phyloP scores from a whole-genome alignment of 2,888 invertebrate species.

The Brenthis daphne region DNA sequence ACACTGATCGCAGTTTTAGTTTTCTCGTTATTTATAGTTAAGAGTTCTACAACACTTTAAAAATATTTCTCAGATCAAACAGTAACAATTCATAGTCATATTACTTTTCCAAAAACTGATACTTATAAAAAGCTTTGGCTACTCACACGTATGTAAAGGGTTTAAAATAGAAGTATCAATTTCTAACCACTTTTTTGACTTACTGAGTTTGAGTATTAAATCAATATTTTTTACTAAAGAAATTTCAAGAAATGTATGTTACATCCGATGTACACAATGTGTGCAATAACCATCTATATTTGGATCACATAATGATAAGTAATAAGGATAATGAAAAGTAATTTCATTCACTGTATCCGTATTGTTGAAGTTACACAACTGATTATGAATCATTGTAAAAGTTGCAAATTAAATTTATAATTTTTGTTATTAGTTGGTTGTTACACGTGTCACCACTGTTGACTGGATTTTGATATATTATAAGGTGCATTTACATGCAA shows the following conservation, averaged over 20 bases:
- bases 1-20: slow-evolving; percentile 40
- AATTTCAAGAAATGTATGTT: no score
- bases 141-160: no score
- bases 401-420: neutral
- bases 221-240: no score
- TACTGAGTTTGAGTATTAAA: no score
- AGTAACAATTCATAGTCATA: no score
- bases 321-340: no score
- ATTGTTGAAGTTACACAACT: neutral
- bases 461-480: neutral
- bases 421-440: neutral
- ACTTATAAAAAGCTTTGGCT: no score
- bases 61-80: slow-evolving; percentile 18
- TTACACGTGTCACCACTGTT: neutral
- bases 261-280: neutral
- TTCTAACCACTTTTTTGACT: no score
- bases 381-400: neutral
- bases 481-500: no score
- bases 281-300: slow-evolving; percentile 2
- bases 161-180: no score
- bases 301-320: no score
- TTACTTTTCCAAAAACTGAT: no score
- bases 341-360: neutral
- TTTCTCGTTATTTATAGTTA: slow-evolving; percentile 39
- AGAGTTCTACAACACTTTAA: slow-evolving; percentile 31